Percentiles rank a stretch among this genome's conserved stretches.
These are phyloP conservation scores for Eulemur rubriventer DNA, from an alignment of 2,797 vertebrate genomes.

Conservation along the genomic window DNA sequence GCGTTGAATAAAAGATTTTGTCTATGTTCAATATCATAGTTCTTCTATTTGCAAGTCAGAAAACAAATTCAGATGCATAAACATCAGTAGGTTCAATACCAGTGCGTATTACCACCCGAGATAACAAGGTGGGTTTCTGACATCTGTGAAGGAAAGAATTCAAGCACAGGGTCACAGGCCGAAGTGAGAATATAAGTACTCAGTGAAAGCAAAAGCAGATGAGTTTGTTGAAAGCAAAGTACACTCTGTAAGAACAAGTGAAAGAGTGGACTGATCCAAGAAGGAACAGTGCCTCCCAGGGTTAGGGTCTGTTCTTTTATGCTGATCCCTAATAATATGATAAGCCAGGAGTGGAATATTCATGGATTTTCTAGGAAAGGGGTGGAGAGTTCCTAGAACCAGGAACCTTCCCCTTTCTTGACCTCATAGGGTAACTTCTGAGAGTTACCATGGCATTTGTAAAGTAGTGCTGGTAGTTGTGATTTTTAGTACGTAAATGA, in stretches of 20 bases:
- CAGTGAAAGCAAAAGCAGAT: not conserved
- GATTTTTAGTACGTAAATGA: not conserved
- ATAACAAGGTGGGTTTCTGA: not conserved
- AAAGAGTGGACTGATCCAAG: not conserved
- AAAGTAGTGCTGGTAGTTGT: not conserved
- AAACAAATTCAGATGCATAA: constrained; percentile 38
- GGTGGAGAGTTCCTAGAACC: not conserved
- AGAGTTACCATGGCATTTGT: not conserved
- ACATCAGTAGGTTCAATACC: not conserved
- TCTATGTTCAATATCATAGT: not conserved
- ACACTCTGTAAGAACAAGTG: not conserved
- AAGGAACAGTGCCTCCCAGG: not conserved
- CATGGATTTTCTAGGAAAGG: not conserved
- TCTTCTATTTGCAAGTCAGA: constrained; percentile 51
- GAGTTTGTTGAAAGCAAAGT: not conserved
- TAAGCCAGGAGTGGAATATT: not conserved
- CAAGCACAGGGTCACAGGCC: not conserved
- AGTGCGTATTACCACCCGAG: not conserved
- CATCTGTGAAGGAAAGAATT: not conserved
- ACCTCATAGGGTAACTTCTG: not conserved
- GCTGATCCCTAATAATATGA: not conserved
- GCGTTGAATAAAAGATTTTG: not conserved
- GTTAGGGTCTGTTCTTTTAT: not conserved
- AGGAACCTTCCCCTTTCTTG: not conserved
- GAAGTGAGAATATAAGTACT: not conserved